A percentile compares a stretch with the other conserved stretches of the same genome.
These are phyloP conservation scores for Idaea biselata DNA, from an alignment of 2,888 invertebrate species.

Conservation along the genomic window DNA sequence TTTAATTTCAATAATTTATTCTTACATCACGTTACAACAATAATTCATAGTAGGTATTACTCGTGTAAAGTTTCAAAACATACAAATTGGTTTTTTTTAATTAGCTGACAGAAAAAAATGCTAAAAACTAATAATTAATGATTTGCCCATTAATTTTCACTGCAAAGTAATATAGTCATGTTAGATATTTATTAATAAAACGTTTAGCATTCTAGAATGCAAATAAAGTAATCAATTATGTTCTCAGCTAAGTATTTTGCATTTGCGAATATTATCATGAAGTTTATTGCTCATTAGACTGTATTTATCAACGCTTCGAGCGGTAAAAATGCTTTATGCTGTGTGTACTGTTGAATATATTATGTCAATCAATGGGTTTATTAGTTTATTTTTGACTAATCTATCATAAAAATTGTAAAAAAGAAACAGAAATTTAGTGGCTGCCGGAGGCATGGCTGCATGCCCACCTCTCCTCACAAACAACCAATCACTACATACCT, in stretches of 20 bases:
- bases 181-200: not conserved
- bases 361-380: too few species aligned
- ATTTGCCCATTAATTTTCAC: not conserved
- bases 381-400: too few species aligned
- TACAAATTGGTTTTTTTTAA: not conserved
- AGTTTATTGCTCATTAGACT: not conserved
- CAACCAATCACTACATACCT: too few species aligned
- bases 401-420: too few species aligned
- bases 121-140: not conserved
- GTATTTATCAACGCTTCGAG: not conserved
- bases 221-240: not conserved
- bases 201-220: not conserved
- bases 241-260: not conserved
- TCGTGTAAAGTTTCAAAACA: not conserved
- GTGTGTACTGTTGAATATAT: too few species aligned
- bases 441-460: too few species aligned
- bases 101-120: not conserved
- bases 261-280: not conserved
- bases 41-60: not conserved
- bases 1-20: not conserved
- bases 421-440: too few species aligned
- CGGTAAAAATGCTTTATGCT: too few species aligned
- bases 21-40: not conserved
- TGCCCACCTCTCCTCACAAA: too few species aligned
- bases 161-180: not conserved